Base-by-base conservation (phyloP, 1,140 invertebrate species). In the Lordiphosa mommai region DNA sequence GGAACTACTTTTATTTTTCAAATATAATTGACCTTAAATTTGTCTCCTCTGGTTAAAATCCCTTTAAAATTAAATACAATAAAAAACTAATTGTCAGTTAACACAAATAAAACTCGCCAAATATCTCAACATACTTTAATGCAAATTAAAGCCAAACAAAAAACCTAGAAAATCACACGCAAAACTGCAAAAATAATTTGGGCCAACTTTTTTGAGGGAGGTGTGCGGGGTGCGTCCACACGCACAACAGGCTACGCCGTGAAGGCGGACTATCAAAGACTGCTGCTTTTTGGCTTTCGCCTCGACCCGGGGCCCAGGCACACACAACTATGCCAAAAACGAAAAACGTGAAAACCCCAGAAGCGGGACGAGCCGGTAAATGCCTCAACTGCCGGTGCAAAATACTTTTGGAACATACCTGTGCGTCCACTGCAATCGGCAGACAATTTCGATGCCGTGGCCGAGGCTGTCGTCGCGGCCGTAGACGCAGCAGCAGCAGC, bases 401-500 rank as follows among this genome's bases (percentile, higher is more conserved):
- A 86, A 77, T 87, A 82, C 80, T 86, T 86, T 86, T 86, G 82
- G 73, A 86, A 87, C 86, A 77, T 88, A 88, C 87, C 87, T 88
- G 87, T 87, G 67, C 87, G 87, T 85, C 87, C 87, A 76, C 80
- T 88, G 64, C 87, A 88, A 64, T 88, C 87, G 61, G 71, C 66
- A 68, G 86, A 85, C 79, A 87, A 69, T 74, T 88, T 86, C 58
- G 86, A 72, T 84, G 77, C 63, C 34, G 77, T 65, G 33, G 58
- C 48, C 20, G 52, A 47, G n/a, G 66, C 32, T 58, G 61, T 36
- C 32, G 70, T 37, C 50, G 63, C 53, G 43, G 58, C 44, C 36
- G 59, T 46, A 7, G 36, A 20, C 38, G 56, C 41, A 46, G 48
- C 56, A 9, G 51, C 60, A 4, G 41, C 56, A 60, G 58, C 41